A percentile compares a stretch with the other conserved stretches of the same genome.
Conservation (phyloP, 2,113 vertebrate genomes). For the Vidua macroura region DNA sequence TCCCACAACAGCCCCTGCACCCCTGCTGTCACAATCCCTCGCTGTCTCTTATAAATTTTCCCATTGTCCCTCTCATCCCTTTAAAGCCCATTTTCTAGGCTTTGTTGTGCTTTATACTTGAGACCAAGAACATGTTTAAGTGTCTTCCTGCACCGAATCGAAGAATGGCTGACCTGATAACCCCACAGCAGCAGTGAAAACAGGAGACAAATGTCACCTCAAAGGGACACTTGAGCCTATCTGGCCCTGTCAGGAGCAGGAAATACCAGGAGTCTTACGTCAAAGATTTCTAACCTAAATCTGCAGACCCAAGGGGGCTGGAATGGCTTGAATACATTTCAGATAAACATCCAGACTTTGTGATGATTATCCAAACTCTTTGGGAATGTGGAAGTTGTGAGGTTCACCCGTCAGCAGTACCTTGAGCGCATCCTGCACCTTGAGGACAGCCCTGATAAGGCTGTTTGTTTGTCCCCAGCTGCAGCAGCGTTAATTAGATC, state of each 20-base stretch:
- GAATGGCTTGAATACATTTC: not conserved
- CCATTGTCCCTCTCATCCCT: not conserved
- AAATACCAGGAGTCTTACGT: constrained; percentile 34
- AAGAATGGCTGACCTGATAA: constrained; percentile 3
- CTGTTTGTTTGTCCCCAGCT: not conserved
- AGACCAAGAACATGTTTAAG: not conserved
- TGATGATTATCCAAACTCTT: constrained; percentile 28
- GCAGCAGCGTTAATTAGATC: not conserved
- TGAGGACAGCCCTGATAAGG: not conserved
- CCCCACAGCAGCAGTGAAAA: not conserved
- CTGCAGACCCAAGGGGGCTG: constrained; percentile 5
- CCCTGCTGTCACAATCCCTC: not conserved
- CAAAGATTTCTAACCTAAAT: constrained; percentile 23
- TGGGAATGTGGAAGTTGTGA: constrained; percentile 6
- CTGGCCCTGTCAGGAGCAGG: constrained; percentile 33
- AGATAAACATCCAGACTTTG: constrained; percentile 56
- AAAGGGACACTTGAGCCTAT: constrained; percentile 16
- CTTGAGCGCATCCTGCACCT: constrained; percentile 10
- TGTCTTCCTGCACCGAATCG: constrained; percentile 28
- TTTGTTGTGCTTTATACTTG: not conserved
- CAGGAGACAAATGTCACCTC: constrained; percentile 40
- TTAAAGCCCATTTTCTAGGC: not conserved
- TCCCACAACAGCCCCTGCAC: not conserved
- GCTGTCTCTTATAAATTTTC: not conserved
- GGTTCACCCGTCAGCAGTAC: not conserved